Conservation (phyloP, 2,888 invertebrate species). For the Candidula unifasciata region DNA sequence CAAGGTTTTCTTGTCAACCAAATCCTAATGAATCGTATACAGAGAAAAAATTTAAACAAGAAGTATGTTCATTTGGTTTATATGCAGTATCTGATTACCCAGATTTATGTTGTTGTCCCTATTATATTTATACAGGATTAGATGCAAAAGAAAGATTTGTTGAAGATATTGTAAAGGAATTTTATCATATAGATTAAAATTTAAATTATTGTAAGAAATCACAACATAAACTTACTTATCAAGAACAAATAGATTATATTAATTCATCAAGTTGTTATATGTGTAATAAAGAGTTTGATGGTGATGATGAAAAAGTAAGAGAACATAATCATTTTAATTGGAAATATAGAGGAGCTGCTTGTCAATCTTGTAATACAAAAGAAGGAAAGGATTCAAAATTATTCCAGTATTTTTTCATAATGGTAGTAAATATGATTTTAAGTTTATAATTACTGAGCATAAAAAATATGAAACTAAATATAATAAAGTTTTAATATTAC, state of each 20-base stretch:
- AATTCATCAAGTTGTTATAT: neutral
- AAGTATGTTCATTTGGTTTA: too few species aligned
- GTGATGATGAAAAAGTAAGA: neutral
- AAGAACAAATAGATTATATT: neutral
- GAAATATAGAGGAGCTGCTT: too few species aligned
- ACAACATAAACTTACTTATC: neutral
- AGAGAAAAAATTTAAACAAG: too few species aligned
- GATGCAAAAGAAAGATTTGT: conserved; percentile 14
- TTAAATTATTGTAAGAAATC: neutral
- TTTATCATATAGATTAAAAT: conserved; percentile 1
- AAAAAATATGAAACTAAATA: conserved; percentile 45
- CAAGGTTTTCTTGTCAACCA: conserved; percentile 5
- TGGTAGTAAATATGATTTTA: too few species aligned
- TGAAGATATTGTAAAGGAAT: neutral
- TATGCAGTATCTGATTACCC: neutral
- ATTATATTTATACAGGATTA: too few species aligned
- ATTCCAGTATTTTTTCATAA: conserved; percentile 52
- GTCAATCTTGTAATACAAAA: conserved; percentile 54
- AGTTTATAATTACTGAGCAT: too few species aligned
- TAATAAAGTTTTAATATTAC: conserved; percentile 42
- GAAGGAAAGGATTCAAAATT: conserved; percentile 51
- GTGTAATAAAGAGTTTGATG: neutral
- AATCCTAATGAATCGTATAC: conserved; percentile 16
- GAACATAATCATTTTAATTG: too few species aligned
- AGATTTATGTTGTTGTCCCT: neutral